phyloP scores from a whole-genome alignment of 1,140 invertebrate genomes.

The Marisa cornuarietis region DNA sequence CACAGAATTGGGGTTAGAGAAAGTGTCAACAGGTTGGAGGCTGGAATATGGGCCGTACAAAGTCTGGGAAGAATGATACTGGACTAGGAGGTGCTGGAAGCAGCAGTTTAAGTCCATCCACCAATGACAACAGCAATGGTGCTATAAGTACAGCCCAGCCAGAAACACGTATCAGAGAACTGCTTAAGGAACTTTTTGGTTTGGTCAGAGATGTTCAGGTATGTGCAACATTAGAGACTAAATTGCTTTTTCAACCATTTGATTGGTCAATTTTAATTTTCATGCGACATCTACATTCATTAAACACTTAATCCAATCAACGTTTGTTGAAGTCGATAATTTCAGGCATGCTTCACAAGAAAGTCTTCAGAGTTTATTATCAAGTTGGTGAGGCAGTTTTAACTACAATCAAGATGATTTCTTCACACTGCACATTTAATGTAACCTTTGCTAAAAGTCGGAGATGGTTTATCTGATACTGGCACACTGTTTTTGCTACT shows the following conservation, averaged over 20 bases:
- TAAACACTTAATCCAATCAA: neutral
- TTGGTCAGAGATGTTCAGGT: conserved; percentile 79
- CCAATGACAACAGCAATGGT: conserved; percentile 27
- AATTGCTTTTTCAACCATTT: neutral
- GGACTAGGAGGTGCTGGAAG: conserved; percentile 24
- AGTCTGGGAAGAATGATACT: conserved; percentile 20
- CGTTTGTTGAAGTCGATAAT: neutral
- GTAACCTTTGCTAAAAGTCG: too few species aligned
- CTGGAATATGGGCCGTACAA: conserved; percentile 44
- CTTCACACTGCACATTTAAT: too few species aligned
- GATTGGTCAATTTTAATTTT: neutral
- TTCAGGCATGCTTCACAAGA: neutral
- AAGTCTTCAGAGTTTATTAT: too few species aligned
- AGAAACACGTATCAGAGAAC: conserved; percentile 72
- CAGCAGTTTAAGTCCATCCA: conserved; percentile 39
- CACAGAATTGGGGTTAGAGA: neutral
- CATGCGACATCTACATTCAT: neutral
- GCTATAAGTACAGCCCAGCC: conserved; percentile 36
- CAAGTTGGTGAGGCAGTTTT: too few species aligned
- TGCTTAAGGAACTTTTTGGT: conserved; percentile 79
- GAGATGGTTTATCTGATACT: too few species aligned
- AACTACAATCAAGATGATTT: too few species aligned
- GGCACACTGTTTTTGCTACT: too few species aligned
- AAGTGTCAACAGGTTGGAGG: neutral
- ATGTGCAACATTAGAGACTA: conserved; percentile 8